A percentile compares a stretch with the other conserved stretches of the same genome.
Evolutionary conservation across 2,888 invertebrate species (phyloP).

Genomic region (Bembecia ichneumoniformis): DNA sequence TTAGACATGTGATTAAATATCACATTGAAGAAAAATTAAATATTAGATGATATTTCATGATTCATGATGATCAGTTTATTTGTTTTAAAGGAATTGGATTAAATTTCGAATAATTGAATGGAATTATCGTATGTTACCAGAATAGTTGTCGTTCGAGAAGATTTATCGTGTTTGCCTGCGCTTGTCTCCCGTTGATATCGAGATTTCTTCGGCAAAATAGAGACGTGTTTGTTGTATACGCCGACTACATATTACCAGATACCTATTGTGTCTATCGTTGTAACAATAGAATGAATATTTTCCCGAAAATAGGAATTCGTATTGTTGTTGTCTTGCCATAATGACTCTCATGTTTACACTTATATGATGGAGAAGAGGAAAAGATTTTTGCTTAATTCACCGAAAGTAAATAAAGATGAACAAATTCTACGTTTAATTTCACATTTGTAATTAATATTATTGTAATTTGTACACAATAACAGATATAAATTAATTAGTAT

Average conservation of each 20-base stretch:
- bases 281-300: slow-evolving; percentile 13
- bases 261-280: slow-evolving; percentile 7
- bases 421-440: too few species aligned
- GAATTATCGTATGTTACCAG: slow-evolving; percentile 15
- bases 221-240: slow-evolving; percentile 7
- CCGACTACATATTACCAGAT: slow-evolving; percentile 6
- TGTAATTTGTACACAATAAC: too few species aligned
- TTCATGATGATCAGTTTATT: too few species aligned
- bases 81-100: too few species aligned
- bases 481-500: too few species aligned
- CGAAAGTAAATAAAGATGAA: too few species aligned
- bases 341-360: not conserved
- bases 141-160: slow-evolving; percentile 19
- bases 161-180: slow-evolving; percentile 35
- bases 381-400: too few species aligned
- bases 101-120: too few species aligned
- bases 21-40: not conserved
- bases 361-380: too few species aligned
- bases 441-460: too few species aligned
- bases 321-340: slow-evolving; percentile 3
- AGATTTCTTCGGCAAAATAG: slow-evolving; percentile 23
- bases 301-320: slow-evolving; percentile 4
- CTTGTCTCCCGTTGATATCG: slow-evolving; percentile 24
- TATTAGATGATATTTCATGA: too few species aligned
- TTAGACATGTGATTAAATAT: too few species aligned